phyloP scores from a whole-genome alignment of 2,888 invertebrate genomes.

The Silvanus unidentatus region DNA sequence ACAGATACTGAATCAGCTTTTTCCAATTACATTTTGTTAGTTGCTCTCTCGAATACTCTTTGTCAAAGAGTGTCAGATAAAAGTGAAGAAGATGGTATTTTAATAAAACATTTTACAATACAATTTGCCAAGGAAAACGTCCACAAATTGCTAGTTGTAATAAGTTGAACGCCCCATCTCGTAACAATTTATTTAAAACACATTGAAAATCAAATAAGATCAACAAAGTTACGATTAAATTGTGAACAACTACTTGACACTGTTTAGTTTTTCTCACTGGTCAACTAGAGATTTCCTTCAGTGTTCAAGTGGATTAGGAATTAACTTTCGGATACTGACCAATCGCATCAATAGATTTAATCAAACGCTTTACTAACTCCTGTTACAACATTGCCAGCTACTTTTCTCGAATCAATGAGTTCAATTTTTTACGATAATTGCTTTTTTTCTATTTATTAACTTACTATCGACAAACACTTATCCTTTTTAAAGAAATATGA shows the following conservation, averaged over 20 bases:
- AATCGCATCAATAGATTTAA: conserved; percentile 1
- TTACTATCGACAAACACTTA: no score
- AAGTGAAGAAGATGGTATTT: background rate
- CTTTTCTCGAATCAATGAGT: background rate
- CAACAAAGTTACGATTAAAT: background rate
- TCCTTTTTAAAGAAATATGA: no score
- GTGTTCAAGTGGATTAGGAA: conserved; percentile 1
- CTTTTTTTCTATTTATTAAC: no score
- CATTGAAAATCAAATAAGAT: no score
- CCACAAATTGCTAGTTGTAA: no score
- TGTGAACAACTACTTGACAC: background rate
- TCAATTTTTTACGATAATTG: background rate
- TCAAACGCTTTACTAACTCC: conserved; percentile 1
- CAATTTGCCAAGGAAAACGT: background rate
- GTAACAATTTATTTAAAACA: no score
- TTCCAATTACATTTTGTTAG: conserved; percentile 3
- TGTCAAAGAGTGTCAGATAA: background rate
- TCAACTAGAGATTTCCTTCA: background rate
- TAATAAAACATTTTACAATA: background rate
- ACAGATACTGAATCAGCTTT: conserved; percentile 1
- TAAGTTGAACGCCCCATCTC: no score
- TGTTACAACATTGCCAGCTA: conserved; percentile 2
- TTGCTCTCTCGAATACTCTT: background rate
- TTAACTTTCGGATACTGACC: background rate
- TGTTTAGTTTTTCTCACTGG: background rate